Conservation (phyloP, 2,888 invertebrate genomes). For the Thymelicus acteon region DNA sequence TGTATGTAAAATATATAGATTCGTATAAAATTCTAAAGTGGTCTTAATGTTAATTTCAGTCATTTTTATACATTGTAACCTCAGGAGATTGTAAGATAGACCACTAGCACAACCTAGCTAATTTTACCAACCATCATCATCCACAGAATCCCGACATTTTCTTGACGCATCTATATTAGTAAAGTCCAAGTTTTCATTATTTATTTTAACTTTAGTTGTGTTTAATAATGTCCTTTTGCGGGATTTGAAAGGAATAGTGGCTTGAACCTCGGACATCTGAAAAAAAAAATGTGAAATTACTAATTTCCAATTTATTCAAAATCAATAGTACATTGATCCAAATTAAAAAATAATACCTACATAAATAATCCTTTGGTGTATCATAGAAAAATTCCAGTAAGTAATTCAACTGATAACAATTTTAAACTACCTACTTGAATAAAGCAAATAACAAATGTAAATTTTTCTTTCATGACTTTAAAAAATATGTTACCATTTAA, state of each 20-base stretch:
- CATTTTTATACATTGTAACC: too few relatives aligned
- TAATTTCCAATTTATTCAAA: not conserved
- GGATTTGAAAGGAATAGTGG: constrained; percentile 76
- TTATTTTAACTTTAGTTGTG: constrained; percentile 51
- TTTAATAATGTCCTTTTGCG: constrained; percentile 70
- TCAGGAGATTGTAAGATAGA: too few relatives aligned
- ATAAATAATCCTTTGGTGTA: not conserved
- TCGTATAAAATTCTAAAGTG: too few relatives aligned
- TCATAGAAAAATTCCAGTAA: too few relatives aligned
- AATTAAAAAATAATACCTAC: constrained; percentile 3
- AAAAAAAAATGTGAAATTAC: constrained; percentile 38
- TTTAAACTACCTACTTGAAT: too few relatives aligned
- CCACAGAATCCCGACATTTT: not conserved
- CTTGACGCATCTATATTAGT: constrained; percentile 38
- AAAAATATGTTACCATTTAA: too few relatives aligned
- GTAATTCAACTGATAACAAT: too few relatives aligned
- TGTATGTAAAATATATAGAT: too few relatives aligned
- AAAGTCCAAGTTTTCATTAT: constrained; percentile 60
- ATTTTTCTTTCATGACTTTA: too few relatives aligned
- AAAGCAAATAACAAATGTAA: too few relatives aligned
- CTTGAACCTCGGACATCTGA: constrained; percentile 78
- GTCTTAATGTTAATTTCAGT: too few relatives aligned
- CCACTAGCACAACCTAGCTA: too few relatives aligned
- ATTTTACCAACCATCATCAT: constrained; percentile 52
- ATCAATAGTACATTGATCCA: not conserved